phyloP scores from a whole-genome alignment of 2,888 invertebrate species.

The Coronaproctus castanopsis region DNA sequence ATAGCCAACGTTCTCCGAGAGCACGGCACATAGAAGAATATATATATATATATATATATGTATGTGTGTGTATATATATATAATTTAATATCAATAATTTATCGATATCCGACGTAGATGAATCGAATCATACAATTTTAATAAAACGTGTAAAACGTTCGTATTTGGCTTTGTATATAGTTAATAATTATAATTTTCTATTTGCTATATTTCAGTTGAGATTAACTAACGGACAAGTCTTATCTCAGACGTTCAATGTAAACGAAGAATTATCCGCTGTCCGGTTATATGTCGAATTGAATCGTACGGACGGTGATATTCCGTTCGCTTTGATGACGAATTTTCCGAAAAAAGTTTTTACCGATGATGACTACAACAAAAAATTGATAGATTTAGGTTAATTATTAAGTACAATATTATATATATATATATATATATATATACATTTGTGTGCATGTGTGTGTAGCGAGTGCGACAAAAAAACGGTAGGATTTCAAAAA shows the following conservation, averaged over 20 bases:
- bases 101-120: no score
- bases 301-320: constrained; percentile 45
- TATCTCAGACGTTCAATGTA: constrained; percentile 57
- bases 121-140: no score
- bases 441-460: not conserved
- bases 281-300: constrained; percentile 65
- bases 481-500: not conserved
- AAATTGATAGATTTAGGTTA: constrained; percentile 65
- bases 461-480: no score
- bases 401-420: constrained; percentile 12
- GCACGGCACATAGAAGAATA: no score
- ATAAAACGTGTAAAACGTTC: no score
- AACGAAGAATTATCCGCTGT: constrained; percentile 83
- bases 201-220: constrained; percentile 45
- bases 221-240: constrained; percentile 47
- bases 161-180: no score
- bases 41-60: no score
- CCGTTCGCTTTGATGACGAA: constrained; percentile 72
- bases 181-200: no score
- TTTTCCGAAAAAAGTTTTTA: constrained; percentile 75
- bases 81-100: no score
- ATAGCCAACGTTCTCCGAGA: no score
- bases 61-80: no score
- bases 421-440: constrained; percentile 1
- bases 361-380: constrained; percentile 66